Base-by-base conservation (phyloP, 2,113 vertebrate species). In the Megaceryle maxima region DNA sequence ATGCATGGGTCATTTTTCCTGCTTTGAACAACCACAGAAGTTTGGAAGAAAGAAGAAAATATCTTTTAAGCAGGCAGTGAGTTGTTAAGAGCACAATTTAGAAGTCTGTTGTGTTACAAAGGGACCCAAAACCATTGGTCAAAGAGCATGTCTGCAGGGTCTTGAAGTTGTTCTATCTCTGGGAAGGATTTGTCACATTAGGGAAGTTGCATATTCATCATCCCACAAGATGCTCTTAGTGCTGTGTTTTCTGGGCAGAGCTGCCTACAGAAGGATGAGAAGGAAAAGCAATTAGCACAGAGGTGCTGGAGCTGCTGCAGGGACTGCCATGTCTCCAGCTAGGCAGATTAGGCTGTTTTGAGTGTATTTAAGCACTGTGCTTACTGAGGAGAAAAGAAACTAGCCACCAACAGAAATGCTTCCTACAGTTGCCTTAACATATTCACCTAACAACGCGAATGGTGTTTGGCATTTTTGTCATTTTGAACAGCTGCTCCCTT, bases 401-500 rank as follows among this genome's bases (percentile, higher is more conserved):
- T 51, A 79, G 8, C 20, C 48, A 59, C 11, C 41, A 83, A 53
- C 10, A 90, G 39, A 90, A 85, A 77, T 41, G 25, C 41, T 90
- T 83, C 83, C 17, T 66, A 25, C 25, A 55, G 3, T 66, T 59
- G 37, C 55, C 18, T 50, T 83, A 62, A 86, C 86, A 77, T 80
- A 50, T 37, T 83, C 46, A 25, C 72, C 41, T 66, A 50, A 33
- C 20, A n/a, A 16, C 9, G 37, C 53, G 92, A 73, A 80, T 59
- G 16, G 63, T 53, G 10, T 10, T 13, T 74, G 64, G 31, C 21
- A 24, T 74, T 94, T 86, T 51, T 93, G 50, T 74, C 82, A 77
- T n/a, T 39, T 48, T n/a, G 59, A 88, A 57, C 86, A 88, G 68
- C 90, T 93, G 82, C 55, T 93, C 16, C 60, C 29, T 83, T 83